phyloP scores from a whole-genome alignment of 2,888 invertebrate genomes.

The Harpagoxenus sublaevis region DNA sequence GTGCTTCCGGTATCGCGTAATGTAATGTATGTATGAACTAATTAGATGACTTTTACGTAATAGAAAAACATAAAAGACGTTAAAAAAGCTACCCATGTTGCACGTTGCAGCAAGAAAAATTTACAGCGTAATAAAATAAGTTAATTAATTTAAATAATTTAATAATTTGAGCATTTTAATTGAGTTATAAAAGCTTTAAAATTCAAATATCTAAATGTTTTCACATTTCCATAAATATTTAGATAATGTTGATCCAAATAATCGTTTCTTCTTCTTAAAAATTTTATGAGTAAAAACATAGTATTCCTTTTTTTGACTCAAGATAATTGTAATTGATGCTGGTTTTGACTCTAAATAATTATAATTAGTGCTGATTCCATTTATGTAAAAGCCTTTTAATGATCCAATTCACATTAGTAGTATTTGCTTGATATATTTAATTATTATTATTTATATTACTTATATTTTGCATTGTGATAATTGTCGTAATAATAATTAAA shows the following conservation, averaged over 20 bases:
- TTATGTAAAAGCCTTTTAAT: background rate
- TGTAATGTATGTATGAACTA: background rate
- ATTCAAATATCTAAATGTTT: background rate
- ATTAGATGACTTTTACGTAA: constrained; percentile 12
- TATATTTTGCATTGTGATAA: background rate
- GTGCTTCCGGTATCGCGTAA: constrained; percentile 8
- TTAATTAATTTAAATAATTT: no score
- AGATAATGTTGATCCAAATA: background rate
- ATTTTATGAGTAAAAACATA: background rate
- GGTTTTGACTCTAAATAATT: background rate
- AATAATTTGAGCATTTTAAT: background rate
- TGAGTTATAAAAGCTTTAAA: background rate
- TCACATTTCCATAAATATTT: background rate
- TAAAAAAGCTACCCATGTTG: background rate
- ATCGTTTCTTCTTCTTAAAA: background rate
- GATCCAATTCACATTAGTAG: background rate
- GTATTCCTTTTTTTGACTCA: background rate
- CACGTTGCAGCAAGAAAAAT: background rate
- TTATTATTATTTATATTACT: background rate
- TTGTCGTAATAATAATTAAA: background rate
- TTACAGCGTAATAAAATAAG: background rate
- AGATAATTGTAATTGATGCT: background rate
- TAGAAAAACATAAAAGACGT: background rate
- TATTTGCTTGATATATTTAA: background rate
- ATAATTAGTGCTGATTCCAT: background rate